Percentiles rank a stretch among this genome's conserved stretches.
Conservation (phyloP, 2,113 vertebrate genomes). For the Narcine bancroftii region DNA sequence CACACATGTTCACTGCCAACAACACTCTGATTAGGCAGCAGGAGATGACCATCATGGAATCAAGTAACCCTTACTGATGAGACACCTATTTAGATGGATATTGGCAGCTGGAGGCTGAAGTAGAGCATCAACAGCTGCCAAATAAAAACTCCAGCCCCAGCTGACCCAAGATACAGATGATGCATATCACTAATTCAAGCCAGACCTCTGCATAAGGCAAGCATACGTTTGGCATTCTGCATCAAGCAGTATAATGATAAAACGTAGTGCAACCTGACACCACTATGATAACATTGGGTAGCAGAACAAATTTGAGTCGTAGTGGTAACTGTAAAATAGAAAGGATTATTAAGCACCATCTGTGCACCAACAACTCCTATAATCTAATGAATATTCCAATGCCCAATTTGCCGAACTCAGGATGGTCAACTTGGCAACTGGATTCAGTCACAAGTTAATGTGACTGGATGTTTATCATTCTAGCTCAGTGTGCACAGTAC, state of each 20-base stretch:
- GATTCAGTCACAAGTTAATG: neutral
- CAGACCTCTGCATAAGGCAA: neutral
- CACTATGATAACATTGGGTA: neutral
- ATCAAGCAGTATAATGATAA: neutral
- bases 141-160: neutral
- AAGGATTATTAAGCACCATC: neutral
- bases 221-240: neutral
- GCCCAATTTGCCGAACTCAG: too few species aligned
- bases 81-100: conserved; percentile 30
- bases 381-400: neutral
- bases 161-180: conserved; percentile 19
- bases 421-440: neutral
- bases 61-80: conserved; percentile 3
- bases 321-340: neutral
- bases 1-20: neutral
- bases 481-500: neutral
- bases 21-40: conserved; percentile 9
- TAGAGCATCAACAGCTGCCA: neutral
- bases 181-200: neutral
- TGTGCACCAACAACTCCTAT: neutral
- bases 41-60: conserved; percentile 14
- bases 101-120: conserved; percentile 27
- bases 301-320: neutral
- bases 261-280: neutral
- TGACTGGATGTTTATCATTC: neutral